phyloP scores from a whole-genome alignment of 2,888 invertebrate species.

The Agapetus fuscipes region DNA sequence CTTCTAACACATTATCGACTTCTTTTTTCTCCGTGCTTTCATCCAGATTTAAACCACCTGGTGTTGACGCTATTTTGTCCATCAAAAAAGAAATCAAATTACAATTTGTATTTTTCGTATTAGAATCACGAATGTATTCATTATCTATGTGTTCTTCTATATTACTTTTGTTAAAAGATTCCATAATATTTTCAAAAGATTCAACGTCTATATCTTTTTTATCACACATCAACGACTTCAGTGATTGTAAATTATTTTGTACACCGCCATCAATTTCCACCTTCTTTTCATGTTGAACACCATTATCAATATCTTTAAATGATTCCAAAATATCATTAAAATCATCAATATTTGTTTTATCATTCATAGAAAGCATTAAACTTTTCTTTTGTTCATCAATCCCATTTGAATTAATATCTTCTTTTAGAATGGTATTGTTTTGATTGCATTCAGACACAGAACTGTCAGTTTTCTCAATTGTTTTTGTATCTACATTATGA shows the following conservation, averaged over 20 bases:
- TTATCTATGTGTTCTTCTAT: background rate
- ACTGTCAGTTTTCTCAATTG: background rate
- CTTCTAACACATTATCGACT: too few relatives aligned
- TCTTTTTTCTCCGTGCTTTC: too few relatives aligned
- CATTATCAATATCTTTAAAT: too few relatives aligned
- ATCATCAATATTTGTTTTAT: conserved; percentile 10
- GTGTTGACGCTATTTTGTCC: too few relatives aligned
- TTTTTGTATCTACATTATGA: conserved; percentile 5
- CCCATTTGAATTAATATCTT: background rate
- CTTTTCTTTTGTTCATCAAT: too few relatives aligned
- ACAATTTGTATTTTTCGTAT: background rate
- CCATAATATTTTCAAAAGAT: too few relatives aligned
- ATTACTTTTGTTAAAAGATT: background rate
- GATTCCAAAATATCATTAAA: conserved; percentile 26
- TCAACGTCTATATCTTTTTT: too few relatives aligned
- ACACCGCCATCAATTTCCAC: background rate
- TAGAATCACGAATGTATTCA: background rate
- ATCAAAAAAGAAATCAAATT: background rate
- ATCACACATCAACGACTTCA: too few relatives aligned
- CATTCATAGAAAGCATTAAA: too few relatives aligned
- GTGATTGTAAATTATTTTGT: background rate
- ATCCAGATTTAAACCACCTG: too few relatives aligned
- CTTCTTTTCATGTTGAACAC: background rate
- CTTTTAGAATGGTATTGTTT: too few relatives aligned
- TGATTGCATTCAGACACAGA: too few relatives aligned